Percentiles rank a stretch among this genome's conserved stretches.
Evolutionary conservation across 1,140 invertebrate species (phyloP).

Genomic region (Cephus cinctus): DNA sequence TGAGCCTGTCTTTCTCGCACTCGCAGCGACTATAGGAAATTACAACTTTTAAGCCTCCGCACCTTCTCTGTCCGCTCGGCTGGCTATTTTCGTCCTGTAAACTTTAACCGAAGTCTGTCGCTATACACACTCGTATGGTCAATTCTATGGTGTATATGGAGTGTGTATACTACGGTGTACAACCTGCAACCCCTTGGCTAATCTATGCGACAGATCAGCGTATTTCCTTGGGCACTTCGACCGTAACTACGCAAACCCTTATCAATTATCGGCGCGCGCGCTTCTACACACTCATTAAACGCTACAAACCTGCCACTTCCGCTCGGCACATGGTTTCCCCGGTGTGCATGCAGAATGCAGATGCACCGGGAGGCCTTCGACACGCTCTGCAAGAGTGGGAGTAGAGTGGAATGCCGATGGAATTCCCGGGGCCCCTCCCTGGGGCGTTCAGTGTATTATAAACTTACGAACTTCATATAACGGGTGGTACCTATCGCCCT

Average conservation of each 20-base stretch:
- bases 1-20: too few relatives aligned
- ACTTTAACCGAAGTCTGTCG: too few relatives aligned
- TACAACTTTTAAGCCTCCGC: too few relatives aligned
- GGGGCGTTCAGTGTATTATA: slow-evolving; percentile 26
- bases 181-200: too few relatives aligned
- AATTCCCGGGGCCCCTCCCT: slow-evolving; percentile 7
- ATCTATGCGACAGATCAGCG: too few relatives aligned
- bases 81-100: too few relatives aligned
- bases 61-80: too few relatives aligned
- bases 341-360: not conserved
- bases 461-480: slow-evolving; percentile 33
- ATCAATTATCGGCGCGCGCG: slow-evolving; percentile 20
- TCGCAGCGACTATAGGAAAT: too few relatives aligned
- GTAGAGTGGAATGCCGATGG: slow-evolving; percentile 25
- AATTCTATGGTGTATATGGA: too few relatives aligned
- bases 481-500: slow-evolving; percentile 23
- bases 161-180: too few relatives aligned
- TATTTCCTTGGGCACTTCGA: too few relatives aligned
- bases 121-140: too few relatives aligned
- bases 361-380: not conserved
- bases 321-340: slow-evolving; percentile 3
- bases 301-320: slow-evolving; percentile 33
- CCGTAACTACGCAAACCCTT: slow-evolving; percentile 5
- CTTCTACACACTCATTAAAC: slow-evolving; percentile 32
- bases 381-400: slow-evolving; percentile 15